A percentile compares a stretch with the other conserved stretches of the same genome.
Conservation (phyloP, 2,797 vertebrate genomes). For the Falco concolor region DNA sequence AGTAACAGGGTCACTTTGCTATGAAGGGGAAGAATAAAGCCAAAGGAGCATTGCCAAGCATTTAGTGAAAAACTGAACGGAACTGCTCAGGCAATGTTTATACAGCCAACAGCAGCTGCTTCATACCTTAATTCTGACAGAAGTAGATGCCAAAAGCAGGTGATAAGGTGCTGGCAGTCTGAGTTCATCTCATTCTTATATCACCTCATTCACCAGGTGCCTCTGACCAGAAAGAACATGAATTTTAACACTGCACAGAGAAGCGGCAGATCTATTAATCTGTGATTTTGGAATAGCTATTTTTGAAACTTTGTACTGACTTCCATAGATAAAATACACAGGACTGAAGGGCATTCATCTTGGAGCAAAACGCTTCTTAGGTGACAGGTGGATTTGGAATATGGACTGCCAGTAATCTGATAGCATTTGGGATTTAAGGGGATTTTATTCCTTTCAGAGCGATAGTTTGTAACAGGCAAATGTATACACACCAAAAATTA, state of each 20-base stretch:
- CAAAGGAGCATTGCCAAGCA: neutral
- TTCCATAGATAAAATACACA: neutral
- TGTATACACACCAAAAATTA: neutral
- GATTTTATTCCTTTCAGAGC: neutral
- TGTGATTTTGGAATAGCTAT: neutral
- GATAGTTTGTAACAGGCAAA: neutral
- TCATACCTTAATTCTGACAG: neutral
- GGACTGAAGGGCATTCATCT: neutral
- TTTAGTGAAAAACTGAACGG: neutral
- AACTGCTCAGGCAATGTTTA: neutral
- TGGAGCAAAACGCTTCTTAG: neutral
- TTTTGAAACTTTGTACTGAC: neutral
- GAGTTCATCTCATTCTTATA: too few relatives aligned
- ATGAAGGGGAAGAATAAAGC: neutral
- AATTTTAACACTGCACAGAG: neutral
- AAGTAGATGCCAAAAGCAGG: neutral
- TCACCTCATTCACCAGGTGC: too few relatives aligned
- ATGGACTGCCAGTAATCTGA: neutral
- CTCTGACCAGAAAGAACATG: neutral
- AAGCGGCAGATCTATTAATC: neutral
- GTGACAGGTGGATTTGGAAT: neutral
- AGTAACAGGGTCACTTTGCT: neutral
- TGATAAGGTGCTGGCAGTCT: neutral
- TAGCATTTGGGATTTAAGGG: neutral
- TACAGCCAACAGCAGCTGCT: neutral